These are phyloP conservation scores for Gobius niger DNA, from an alignment of 2,113 vertebrate genomes.

Conservation along the genomic window DNA sequence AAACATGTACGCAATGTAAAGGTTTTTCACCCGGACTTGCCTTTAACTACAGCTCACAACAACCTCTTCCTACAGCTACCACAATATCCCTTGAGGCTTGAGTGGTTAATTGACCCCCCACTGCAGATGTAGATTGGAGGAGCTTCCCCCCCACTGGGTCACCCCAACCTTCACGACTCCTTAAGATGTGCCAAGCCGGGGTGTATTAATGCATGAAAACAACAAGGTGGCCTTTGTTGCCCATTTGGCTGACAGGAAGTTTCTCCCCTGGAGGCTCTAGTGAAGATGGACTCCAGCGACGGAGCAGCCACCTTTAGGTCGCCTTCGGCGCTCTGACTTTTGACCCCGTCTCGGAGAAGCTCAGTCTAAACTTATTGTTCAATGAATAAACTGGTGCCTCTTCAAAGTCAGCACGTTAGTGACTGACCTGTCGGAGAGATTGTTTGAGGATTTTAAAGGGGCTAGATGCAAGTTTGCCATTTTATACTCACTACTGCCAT, in stretches of 20 bases:
- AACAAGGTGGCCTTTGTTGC: slow-evolving; percentile 73
- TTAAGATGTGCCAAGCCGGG: slow-evolving; percentile 50
- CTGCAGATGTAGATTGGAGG: not conserved
- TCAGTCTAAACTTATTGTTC: slow-evolving; percentile 71
- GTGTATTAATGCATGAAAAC: slow-evolving; percentile 61
- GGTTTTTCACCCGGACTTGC: not conserved
- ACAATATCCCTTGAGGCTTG: slow-evolving; percentile 43
- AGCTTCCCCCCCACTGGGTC: slow-evolving; percentile 44
- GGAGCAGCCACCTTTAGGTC: slow-evolving; percentile 55
- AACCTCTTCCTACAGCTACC: slow-evolving; percentile 13
- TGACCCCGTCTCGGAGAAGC: slow-evolving; percentile 65
- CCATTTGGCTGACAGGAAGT: slow-evolving; percentile 64
- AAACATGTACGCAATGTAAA: too few relatives aligned
- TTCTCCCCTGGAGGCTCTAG: slow-evolving; percentile 53
- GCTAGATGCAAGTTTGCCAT: too few relatives aligned
- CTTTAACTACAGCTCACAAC: not conserved
- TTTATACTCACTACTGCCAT: too few relatives aligned
- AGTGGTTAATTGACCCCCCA: slow-evolving; percentile 24
- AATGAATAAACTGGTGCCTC: slow-evolving; percentile 64
- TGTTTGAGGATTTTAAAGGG: not conserved
- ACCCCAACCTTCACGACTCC: slow-evolving; percentile 34
- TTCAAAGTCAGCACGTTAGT: slow-evolving; percentile 50
- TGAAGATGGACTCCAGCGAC: slow-evolving; percentile 41
- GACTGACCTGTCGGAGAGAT: slow-evolving; percentile 11
- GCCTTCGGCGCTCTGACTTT: slow-evolving; percentile 64